Conservation (phyloP, 2,113 vertebrate species). For the Pycnonotus jocosus region DNA sequence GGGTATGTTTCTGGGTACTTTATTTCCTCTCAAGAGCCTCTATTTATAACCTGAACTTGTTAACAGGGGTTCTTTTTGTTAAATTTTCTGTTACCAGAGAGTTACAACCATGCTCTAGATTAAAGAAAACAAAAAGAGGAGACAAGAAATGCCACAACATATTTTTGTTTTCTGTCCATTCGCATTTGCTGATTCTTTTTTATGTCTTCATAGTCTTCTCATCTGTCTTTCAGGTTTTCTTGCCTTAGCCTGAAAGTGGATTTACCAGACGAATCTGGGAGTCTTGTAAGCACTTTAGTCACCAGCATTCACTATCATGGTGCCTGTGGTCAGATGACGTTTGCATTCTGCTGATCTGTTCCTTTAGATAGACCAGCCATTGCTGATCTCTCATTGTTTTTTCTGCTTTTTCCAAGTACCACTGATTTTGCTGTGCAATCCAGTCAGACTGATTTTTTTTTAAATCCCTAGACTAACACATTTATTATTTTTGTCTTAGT, state of each 20-base stretch:
- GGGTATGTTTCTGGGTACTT: rapidly evolving
- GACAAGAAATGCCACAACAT: background rate
- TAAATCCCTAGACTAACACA: background rate
- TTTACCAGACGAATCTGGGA: background rate
- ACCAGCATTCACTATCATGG: rapidly evolving
- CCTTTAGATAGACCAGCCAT: background rate
- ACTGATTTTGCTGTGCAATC: background rate
- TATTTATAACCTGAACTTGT: background rate
- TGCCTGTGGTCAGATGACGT: background rate
- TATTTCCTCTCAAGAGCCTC: background rate
- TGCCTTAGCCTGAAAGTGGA: background rate
- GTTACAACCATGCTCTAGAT: background rate
- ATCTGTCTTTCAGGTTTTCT: background rate
- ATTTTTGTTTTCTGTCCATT: background rate
- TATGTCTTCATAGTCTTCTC: background rate
- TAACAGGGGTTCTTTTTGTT: background rate
- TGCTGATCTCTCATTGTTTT: background rate
- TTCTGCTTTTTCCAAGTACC: background rate
- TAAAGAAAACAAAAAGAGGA: background rate
- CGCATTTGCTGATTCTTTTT: background rate
- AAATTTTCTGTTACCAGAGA: background rate
- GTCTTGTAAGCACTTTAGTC: background rate
- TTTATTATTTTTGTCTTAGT: background rate
- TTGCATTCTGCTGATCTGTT: background rate
- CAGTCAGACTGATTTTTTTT: background rate